Evolutionary conservation across 2,797 vertebrate genomes (phyloP), one percentile per base, ranked within the genome.

Genomic region (Aldrovandia affinis): DNA sequence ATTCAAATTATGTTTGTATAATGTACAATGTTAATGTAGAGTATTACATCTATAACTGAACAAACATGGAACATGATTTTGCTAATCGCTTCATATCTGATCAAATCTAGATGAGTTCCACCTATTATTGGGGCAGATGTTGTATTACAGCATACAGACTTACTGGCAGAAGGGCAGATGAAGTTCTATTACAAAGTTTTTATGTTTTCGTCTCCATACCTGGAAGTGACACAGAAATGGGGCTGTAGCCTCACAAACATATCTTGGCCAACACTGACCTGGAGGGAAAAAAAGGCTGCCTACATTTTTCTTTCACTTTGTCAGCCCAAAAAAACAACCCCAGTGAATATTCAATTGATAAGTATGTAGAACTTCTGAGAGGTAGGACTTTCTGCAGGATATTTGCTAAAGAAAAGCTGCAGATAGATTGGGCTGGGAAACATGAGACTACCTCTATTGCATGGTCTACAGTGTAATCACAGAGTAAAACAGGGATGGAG

Each of bases 241-340:
- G 54, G 39, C 55, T 42, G 68, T 28, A 2, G 63, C 36, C 39
- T 50, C 10, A 30, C 14, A 42, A 47, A 18, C 36, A 15, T 70
- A 25, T 20, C 25, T 54, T 44, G 75, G 79, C 68, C 65, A 81
- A 25, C 55, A 30, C n/a, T 20, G 20, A 25, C 33, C 36, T 18
- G 9, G 10, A 47, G 25, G 44, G 25, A 70, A 36, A 77, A 57
- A 20, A 20, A 57, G 55, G 18, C 44, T 18, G 0, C 28, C 20
- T 85, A 8, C 81, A 82, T 78, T 81, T 52, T 70, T 52, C 44
- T 65, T 63, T 63, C 33, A 75, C 61, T 68, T 8, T 28, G 55
- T 39, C 33, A 30, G 33, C 44, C 39, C 52, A 81, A 42, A 25
- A 50, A 36, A 44, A 47, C 22, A 47, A 7, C 9, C 73, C 73